A percentile compares a stretch with the other conserved stretches of the same genome.
Evolutionary conservation across 2,888 invertebrate genomes (phyloP).

Genomic region (Syritta pipiens): DNA sequence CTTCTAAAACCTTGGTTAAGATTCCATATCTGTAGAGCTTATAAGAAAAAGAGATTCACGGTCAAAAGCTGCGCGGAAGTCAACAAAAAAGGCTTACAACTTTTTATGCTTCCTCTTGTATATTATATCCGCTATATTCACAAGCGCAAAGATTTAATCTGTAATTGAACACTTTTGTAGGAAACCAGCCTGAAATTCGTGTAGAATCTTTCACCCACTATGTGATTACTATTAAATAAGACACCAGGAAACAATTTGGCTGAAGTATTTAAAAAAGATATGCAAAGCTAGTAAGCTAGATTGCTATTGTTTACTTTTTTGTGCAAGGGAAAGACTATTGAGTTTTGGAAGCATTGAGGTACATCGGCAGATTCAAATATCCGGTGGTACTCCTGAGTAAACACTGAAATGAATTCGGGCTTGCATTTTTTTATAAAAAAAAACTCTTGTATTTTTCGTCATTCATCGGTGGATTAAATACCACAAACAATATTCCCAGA

Average conservation of each 20-base stretch:
- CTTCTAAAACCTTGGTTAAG: slow-evolving; percentile 1
- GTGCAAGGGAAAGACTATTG: not conserved
- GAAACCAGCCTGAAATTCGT: slow-evolving; percentile 4
- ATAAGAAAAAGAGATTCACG: slow-evolving; percentile 13
- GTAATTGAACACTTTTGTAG: not conserved
- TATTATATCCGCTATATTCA: not conserved
- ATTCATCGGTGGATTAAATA: no score
- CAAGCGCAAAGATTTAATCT: not conserved
- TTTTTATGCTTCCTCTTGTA: slow-evolving; percentile 6
- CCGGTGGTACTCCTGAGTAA: not conserved
- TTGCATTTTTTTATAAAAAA: slow-evolving; percentile 25
- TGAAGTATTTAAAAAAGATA: slow-evolving; percentile 3
- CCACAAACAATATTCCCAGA: no score
- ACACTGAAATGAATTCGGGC: not conserved
- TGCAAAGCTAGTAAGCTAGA: not conserved
- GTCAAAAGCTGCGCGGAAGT: not conserved
- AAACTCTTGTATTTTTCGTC: no score
- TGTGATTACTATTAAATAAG: not conserved
- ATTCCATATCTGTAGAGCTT: not conserved
- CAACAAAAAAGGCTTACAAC: slow-evolving; percentile 21
- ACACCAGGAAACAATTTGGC: slow-evolving; percentile 7
- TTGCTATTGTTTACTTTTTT: slow-evolving; percentile 1
- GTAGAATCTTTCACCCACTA: not conserved
- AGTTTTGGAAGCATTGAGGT: not conserved
- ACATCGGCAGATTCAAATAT: not conserved